Evolutionary conservation across 1,140 invertebrate species (phyloP).

Genomic region (Pseudomyrmex flavicornis): DNA sequence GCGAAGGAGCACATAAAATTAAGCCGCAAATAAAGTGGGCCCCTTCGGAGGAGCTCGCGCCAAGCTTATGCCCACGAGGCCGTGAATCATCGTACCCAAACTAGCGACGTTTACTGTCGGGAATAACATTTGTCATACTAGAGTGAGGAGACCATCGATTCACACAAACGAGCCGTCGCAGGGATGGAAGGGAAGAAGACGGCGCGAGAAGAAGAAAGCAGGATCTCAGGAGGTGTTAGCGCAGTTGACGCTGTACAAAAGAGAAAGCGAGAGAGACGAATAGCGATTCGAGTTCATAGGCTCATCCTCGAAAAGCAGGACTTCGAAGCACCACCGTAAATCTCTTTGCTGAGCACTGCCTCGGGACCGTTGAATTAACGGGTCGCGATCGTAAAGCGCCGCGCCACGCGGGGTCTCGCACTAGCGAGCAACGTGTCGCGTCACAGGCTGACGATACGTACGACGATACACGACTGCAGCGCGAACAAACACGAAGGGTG

Average conservation of each 20-base stretch:
- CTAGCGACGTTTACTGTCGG: conserved; percentile 81
- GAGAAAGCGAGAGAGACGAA: conserved; percentile 34
- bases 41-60: conserved; percentile 59
- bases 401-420: conserved; percentile 8
- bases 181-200: neutral
- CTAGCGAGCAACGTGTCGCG: conserved; percentile 1
- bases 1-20: conserved; percentile 77
- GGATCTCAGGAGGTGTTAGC: too few species aligned
- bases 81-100: conserved; percentile 79
- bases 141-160: conserved; percentile 64
- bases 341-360: conserved; percentile 60
- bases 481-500: conserved; percentile 10
- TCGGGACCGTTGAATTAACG: conserved; percentile 69
- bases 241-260: neutral
- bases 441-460: neutral
- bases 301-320: conserved; percentile 37
- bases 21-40: conserved; percentile 79
- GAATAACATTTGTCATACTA: conserved; percentile 82
- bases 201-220: neutral
- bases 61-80: conserved; percentile 63
- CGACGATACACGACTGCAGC: neutral
- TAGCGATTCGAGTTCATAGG: conserved; percentile 46
- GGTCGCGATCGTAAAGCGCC: conserved; percentile 70
- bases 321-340: conserved; percentile 70
- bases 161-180: conserved; percentile 51